Conservation (phyloP, 2,888 invertebrate species). For the Lepeophtheirus nordmannii region DNA sequence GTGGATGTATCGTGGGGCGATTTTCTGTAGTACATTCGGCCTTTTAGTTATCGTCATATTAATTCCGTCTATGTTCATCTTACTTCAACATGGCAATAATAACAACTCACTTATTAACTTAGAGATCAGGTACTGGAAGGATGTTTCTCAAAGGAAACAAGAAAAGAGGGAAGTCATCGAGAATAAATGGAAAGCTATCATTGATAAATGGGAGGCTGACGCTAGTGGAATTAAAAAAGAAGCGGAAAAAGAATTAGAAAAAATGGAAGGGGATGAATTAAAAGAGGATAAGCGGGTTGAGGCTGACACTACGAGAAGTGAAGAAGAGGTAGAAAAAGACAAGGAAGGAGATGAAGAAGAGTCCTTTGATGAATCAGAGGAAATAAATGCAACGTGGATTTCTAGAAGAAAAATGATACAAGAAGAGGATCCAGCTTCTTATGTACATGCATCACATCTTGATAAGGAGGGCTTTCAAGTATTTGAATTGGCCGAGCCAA, state of each 20-base stretch:
- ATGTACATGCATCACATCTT: not conserved
- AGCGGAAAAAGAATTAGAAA: not conserved
- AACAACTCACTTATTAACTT: not conserved
- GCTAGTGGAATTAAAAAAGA: not conserved
- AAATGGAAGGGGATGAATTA: not conserved
- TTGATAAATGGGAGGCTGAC: not conserved
- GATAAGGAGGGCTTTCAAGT: not conserved
- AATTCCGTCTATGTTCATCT: not conserved
- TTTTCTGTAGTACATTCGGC: not conserved
- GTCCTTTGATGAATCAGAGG: not conserved
- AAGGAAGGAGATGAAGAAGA: not conserved
- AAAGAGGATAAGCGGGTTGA: not conserved
- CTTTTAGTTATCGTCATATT: not conserved
- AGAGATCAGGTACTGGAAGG: not conserved
- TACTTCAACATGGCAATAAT: not conserved
- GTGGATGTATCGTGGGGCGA: not conserved
- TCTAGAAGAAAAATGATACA: no score
- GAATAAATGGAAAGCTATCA: not conserved
- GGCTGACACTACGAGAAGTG: not conserved
- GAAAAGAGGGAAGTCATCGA: not conserved
- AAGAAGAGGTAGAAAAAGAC: not conserved
- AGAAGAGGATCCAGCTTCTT: not conserved
- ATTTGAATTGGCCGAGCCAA: not conserved
- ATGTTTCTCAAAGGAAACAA: not conserved
- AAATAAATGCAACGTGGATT: no score